These are phyloP conservation scores for Meloidogyne chitwoodi DNA, from an alignment of 1,140 invertebrate species.

Conservation along the genomic window DNA sequence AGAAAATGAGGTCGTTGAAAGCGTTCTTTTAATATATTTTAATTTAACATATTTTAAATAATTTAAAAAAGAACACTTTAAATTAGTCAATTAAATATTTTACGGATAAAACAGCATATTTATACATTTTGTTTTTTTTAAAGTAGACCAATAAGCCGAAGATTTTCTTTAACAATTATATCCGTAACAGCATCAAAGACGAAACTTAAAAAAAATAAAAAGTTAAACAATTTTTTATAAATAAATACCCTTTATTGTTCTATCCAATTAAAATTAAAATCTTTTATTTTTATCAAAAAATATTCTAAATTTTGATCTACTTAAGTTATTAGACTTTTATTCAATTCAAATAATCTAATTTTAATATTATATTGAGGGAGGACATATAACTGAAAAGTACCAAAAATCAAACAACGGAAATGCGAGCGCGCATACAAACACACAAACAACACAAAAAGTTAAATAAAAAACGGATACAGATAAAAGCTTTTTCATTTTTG, in stretches of 20 bases:
- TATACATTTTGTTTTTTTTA: slow-evolving; percentile 1
- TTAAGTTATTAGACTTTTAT: too few relatives aligned
- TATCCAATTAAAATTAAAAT: too few relatives aligned
- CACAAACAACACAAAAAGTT: background rate
- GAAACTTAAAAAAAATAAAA: slow-evolving; percentile 11
- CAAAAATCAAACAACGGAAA: background rate
- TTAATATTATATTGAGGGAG: too few relatives aligned
- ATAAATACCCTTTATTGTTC: too few relatives aligned
- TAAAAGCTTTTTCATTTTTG: too few relatives aligned
- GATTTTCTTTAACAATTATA: slow-evolving; percentile 98
- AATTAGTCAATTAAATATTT: too few relatives aligned
- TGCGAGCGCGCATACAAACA: background rate
- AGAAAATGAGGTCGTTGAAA: background rate
- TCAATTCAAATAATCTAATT: too few relatives aligned
- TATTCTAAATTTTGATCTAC: too few relatives aligned
- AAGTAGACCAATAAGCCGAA: slow-evolving; percentile 70
- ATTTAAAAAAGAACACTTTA: background rate
- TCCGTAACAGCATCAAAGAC: slow-evolving; percentile 99
- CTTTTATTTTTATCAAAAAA: too few relatives aligned
- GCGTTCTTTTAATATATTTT: background rate
- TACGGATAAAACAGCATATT: background rate
- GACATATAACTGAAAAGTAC: background rate
- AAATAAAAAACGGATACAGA: too few relatives aligned
- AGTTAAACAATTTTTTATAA: too few relatives aligned
- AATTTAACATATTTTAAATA: background rate